phyloP scores from a whole-genome alignment of 1,140 invertebrate species.

The Pachyrhynchus sulphureomaculatus region DNA sequence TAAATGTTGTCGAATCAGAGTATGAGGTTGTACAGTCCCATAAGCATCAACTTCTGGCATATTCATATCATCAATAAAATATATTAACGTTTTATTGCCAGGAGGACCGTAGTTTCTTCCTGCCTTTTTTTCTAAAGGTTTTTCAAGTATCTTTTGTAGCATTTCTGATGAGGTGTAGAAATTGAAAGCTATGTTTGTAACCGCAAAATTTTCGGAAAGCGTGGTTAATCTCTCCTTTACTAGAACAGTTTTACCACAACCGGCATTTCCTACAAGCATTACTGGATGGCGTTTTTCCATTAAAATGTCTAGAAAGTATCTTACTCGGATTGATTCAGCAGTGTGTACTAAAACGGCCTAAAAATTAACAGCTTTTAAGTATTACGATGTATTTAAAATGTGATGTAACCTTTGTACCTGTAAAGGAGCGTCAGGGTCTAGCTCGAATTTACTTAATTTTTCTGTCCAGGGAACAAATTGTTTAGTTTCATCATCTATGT shows the following conservation, averaged over 20 bases:
- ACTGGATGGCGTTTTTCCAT: slow-evolving; percentile 87
- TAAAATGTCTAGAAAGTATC: slow-evolving; percentile 87
- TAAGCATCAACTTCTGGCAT: slow-evolving; percentile 95
- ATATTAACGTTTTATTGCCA: slow-evolving; percentile 90
- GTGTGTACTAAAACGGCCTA: slow-evolving; percentile 91
- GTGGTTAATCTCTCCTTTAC: slow-evolving; percentile 82
- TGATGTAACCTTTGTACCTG: slow-evolving; percentile 60
- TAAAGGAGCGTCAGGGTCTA: slow-evolving; percentile 88
- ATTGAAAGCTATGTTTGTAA: slow-evolving; percentile 93
- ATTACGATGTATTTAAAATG: background rate
- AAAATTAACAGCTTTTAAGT: slow-evolving; percentile 29
- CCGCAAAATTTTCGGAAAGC: slow-evolving; percentile 82
- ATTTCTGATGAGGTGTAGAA: slow-evolving; percentile 96
- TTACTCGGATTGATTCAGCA: slow-evolving; percentile 85
- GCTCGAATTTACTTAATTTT: slow-evolving; percentile 83
- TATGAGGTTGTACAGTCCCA: slow-evolving; percentile 95
- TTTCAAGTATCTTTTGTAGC: slow-evolving; percentile 92
- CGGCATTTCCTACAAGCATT: slow-evolving; percentile 91
- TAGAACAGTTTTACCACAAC: slow-evolving; percentile 87
- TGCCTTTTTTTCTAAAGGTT: slow-evolving; percentile 96
- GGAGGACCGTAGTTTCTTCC: slow-evolving; percentile 94
- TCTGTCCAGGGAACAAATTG: slow-evolving; percentile 89
- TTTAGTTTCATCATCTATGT: slow-evolving; percentile 86
- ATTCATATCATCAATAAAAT: slow-evolving; percentile 97
- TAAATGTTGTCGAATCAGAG: slow-evolving; percentile 90